phyloP scores from a whole-genome alignment of 2,888 invertebrate genomes.

The Coronaproctus castanopsis region DNA sequence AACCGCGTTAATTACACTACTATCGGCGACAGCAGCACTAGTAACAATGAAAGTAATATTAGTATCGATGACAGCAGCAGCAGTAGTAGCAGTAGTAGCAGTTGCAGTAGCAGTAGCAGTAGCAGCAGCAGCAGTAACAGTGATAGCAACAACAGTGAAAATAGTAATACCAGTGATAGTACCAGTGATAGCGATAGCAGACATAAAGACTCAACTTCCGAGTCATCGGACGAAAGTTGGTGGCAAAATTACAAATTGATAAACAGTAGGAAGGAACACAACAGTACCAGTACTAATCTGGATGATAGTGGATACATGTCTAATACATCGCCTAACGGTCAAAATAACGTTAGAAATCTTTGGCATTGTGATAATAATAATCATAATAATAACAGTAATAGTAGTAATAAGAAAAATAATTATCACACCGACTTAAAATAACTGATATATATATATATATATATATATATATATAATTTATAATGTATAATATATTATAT shows the following conservation, averaged over 20 bases:
- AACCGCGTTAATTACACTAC: not conserved
- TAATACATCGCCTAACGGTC: constrained; percentile 8
- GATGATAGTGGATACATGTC: constrained; percentile 12
- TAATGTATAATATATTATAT: too few relatives aligned
- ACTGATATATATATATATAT: too few relatives aligned
- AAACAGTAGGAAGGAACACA: not conserved
- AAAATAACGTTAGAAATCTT: not conserved
- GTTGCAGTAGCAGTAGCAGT: not conserved
- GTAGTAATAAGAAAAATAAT: too few relatives aligned
- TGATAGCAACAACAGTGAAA: not conserved
- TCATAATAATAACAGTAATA: too few relatives aligned
- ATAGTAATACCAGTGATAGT: not conserved
- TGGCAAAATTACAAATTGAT: constrained; percentile 7
- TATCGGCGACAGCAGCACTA: not conserved
- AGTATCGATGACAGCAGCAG: not conserved
- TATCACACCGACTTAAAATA: too few relatives aligned
- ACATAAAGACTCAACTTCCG: constrained; percentile 6
- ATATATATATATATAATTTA: too few relatives aligned
- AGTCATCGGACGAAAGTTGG: constrained; percentile 12
- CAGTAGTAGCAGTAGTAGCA: not conserved
- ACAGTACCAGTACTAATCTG: not conserved
- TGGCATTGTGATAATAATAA: too few relatives aligned
- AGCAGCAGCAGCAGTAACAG: not conserved
- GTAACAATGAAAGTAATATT: not conserved
- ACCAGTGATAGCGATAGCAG: constrained; percentile 2